phyloP scores from a whole-genome alignment of 2,888 invertebrate genomes.

The Onthophagus sagittarius region DNA sequence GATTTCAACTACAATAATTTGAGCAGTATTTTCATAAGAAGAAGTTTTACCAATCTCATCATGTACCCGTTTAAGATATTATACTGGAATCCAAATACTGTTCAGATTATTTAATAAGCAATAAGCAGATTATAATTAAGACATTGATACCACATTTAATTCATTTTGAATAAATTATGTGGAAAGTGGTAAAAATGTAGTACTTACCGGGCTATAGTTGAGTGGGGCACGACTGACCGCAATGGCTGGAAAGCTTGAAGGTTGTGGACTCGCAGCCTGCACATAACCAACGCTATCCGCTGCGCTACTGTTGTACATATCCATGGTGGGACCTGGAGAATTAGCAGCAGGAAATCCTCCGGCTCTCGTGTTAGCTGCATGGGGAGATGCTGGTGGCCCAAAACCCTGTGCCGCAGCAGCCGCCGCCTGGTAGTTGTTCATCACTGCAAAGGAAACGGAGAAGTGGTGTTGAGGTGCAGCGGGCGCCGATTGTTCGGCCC shows the following conservation, averaged over 20 bases:
- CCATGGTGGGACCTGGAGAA: slow-evolving; percentile 87
- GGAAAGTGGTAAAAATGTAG: slow-evolving; percentile 13
- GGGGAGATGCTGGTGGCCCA: slow-evolving; percentile 80
- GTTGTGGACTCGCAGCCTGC: slow-evolving; percentile 96
- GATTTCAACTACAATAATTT: too few relatives aligned
- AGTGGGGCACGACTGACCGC: slow-evolving; percentile 90
- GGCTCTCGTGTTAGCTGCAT: slow-evolving; percentile 57
- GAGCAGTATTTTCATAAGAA: too few relatives aligned
- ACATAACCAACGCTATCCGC: slow-evolving; percentile 85
- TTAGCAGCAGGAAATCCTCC: slow-evolving; percentile 87
- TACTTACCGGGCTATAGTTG: slow-evolving; percentile 88
- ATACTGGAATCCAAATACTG: background rate
- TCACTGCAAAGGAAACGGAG: slow-evolving; percentile 66
- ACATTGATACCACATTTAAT: background rate
- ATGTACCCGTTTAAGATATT: too few relatives aligned
- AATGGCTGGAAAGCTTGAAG: slow-evolving; percentile 91
- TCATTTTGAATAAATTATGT: background rate
- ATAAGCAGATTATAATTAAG: background rate
- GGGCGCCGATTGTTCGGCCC: slow-evolving; percentile 43
- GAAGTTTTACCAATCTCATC: too few relatives aligned
- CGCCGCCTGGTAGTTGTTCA: slow-evolving; percentile 91
- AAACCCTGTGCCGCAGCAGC: slow-evolving; percentile 73
- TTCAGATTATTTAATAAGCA: background rate
- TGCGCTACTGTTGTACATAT: slow-evolving; percentile 88
- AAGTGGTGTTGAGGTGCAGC: slow-evolving; percentile 42